Evolutionary conservation across 2,113 vertebrate genomes (phyloP).

Genomic region (Etheostoma spectabile): DNA sequence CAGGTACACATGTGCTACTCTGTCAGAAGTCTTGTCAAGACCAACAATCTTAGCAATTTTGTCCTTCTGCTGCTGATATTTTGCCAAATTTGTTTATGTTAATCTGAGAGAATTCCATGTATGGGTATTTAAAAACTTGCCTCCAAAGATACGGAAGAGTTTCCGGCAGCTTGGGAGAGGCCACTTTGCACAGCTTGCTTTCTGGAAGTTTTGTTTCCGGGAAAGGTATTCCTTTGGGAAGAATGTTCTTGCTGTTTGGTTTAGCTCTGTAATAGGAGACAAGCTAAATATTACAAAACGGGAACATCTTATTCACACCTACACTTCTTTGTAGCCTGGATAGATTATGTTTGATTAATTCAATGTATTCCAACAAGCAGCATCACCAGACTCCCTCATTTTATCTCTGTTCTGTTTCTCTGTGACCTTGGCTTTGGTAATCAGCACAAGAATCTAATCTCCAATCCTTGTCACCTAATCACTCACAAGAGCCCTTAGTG

Average conservation of each 20-base stretch:
- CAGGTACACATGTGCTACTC: neutral
- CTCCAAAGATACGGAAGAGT: conserved; percentile 81
- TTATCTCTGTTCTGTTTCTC: conserved; percentile 40
- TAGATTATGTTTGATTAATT: conserved; percentile 48
- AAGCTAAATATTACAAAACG: conserved; percentile 14
- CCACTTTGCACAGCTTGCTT: conserved; percentile 82
- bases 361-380: conserved; percentile 7
- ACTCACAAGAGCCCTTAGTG: conserved; percentile 65
- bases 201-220: conserved; percentile 83
- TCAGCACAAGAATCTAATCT: conserved; percentile 73
- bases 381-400: conserved; percentile 27
- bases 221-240: conserved; percentile 83
- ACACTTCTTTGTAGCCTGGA: conserved; percentile 7
- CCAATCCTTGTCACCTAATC: conserved; percentile 64
- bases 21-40: neutral
- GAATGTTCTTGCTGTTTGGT: conserved; percentile 76
- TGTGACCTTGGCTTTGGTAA: conserved; percentile 73
- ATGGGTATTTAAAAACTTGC: conserved; percentile 50
- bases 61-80: neutral
- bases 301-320: conserved; percentile 10
- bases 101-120: neutral
- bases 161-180: conserved; percentile 82
- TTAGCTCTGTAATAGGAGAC: conserved; percentile 71
- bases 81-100: neutral
- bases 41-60: neutral